Conservation (phyloP, 2,888 invertebrate species). For the Habrosyne pyritoides region DNA sequence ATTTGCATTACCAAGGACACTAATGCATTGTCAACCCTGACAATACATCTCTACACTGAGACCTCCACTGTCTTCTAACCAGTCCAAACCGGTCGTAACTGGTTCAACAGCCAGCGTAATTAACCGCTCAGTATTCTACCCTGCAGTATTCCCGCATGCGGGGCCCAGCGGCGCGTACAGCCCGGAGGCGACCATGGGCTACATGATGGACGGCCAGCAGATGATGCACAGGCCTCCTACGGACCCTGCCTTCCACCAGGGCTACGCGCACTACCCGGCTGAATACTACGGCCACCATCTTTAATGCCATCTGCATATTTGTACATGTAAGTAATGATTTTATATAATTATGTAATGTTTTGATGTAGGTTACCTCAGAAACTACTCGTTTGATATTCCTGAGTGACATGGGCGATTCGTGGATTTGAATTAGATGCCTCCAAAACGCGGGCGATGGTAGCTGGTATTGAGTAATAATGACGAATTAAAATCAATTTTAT, state of each 20-base stretch:
- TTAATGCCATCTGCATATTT: constrained; percentile 83
- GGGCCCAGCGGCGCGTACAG: constrained; percentile 98
- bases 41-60: no score
- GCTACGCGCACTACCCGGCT: constrained; percentile 94
- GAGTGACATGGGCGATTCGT: no score
- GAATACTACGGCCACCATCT: constrained; percentile 98
- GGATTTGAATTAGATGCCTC: no score
- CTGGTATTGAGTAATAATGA: no score
- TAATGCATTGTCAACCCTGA: no score
- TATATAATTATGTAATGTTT: no score
- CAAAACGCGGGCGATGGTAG: no score
- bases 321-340: constrained; percentile 82
- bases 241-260: constrained; percentile 96
- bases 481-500: no score
- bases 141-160: constrained; percentile 95
- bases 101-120: constrained; percentile 62
- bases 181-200: constrained; percentile 97
- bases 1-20: no score
- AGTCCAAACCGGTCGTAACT: constrained; percentile 18
- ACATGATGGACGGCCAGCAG: constrained; percentile 99
- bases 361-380: no score
- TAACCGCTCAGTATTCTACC: constrained; percentile 79
- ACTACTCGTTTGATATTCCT: no score
- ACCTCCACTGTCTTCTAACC: no score
- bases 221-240: constrained; percentile 98